Base-by-base conservation (phyloP, 2,797 vertebrate species). In the Nasua narica region DNA sequence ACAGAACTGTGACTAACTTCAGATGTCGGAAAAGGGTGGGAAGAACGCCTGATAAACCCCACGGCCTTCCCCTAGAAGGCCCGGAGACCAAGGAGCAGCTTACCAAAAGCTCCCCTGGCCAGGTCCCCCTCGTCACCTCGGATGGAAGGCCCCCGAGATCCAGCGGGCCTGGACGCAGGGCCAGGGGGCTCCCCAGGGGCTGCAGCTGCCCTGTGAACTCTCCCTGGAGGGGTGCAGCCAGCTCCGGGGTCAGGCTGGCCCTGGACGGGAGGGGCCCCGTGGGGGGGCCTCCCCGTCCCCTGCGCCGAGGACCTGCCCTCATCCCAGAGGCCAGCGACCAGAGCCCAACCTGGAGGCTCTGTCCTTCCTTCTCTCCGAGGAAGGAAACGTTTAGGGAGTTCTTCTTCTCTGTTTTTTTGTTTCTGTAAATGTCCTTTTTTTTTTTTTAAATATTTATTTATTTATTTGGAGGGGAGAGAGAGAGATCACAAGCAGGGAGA, bases 1-100 rank as follows among this genome's bases (percentile, higher is more conserved):
- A 74, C 43, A 78, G 96, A 97, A 97, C 92, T 32, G 1, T 87
- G 94, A 85, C 74, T 27, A 37, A 48, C 13, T 35, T 21, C 48
- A 37, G 88, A 52, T 7, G 3, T 11, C 16, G n/a, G 18, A 56
- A 87, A 56, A 56, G 8, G 77, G 21, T 21, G 81, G 77, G 56
- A 67, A 85, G 62, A 50, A 5, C 14, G 1, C 90, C n/a, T 27
- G 4, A 48, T 69, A 40, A 6, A 16, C 43, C 70, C 40, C 46
- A 2, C 0, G 25, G 60, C 18, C n/a, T n/a, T 40, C 79, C 46
- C 43, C 5, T 15, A 15, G 69, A 37, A 72, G 19, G 50, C 18
- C 77, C 8, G 5, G 43, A 69, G 72, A 27, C 37, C 3, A 16
- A n/a, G 54, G 86, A 50, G 37, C 58, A 10, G 0, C 0, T 3